These are phyloP conservation scores for Monarcha castaneiventris DNA, from an alignment of 2,113 vertebrate genomes.

Conservation along the genomic window DNA sequence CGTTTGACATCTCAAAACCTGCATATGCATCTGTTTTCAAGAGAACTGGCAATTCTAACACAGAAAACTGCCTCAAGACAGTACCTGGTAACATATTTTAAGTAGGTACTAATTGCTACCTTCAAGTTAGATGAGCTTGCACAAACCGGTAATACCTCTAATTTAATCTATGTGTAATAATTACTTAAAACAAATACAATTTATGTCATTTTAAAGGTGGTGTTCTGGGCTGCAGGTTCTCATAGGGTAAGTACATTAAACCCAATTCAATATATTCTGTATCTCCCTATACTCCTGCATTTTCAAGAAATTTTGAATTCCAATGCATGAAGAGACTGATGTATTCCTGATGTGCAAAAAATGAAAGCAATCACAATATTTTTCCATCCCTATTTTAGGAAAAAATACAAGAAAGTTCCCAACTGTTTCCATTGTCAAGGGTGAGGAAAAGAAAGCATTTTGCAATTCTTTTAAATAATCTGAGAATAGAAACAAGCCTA, in stretches of 20 bases:
- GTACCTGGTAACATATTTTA: neutral
- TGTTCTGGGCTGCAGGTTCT: neutral
- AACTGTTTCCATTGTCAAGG: neutral
- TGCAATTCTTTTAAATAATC: neutral
- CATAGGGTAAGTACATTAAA: neutral
- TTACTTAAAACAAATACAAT: neutral
- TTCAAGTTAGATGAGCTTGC: neutral
- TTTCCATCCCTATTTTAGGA: neutral
- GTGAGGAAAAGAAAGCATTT: neutral
- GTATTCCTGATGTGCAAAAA: neutral
- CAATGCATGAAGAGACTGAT: neutral
- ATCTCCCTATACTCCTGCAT: neutral
- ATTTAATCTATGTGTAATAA: neutral
- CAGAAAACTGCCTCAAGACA: neutral
- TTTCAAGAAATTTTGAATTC: neutral
- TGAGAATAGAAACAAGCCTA: neutral
- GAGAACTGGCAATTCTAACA: neutral
- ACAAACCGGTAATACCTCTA: neutral
- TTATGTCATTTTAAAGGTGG: neutral
- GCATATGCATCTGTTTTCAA: neutral
- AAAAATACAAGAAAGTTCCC: neutral
- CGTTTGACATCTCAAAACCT: conserved; percentile 38
- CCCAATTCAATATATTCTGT: neutral
- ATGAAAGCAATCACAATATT: neutral
- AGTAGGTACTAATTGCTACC: neutral